A percentile compares a stretch with the other conserved stretches of the same genome.
Conservation (phyloP, 1,140 invertebrate genomes). For the Potamilus streckersoni region DNA sequence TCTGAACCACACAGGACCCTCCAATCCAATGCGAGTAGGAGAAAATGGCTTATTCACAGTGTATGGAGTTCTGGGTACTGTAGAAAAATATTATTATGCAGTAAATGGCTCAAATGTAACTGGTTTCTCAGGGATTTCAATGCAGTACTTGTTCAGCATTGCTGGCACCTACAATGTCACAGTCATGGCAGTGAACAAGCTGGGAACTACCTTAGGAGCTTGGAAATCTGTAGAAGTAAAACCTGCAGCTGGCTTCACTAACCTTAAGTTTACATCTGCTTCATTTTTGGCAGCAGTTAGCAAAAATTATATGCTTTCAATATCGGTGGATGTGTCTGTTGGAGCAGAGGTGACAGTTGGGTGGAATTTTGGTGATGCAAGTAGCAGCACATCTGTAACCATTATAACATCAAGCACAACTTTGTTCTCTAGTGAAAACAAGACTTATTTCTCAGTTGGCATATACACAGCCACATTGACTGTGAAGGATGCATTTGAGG, state of each 20-base stretch:
- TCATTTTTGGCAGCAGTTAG: constrained; percentile 13
- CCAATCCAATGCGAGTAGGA: not conserved
- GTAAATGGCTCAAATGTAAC: not conserved
- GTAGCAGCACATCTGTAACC: constrained; percentile 6
- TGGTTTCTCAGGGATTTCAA: not conserved
- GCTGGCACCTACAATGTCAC: constrained; percentile 14
- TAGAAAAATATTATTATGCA: not conserved
- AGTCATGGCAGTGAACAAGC: constrained; percentile 3
- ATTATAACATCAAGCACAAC: not conserved
- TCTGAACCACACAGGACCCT: no score
- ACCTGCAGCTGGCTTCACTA: constrained; percentile 12
- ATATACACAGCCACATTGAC: not conserved
- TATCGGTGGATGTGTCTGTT: constrained; percentile 4
- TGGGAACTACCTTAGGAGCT: not conserved
- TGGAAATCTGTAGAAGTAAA: constrained; percentile 16
- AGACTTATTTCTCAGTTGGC: constrained; percentile 6
- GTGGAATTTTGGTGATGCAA: constrained; percentile 32
- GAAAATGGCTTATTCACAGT: not conserved
- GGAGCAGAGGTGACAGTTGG: constrained; percentile 25
- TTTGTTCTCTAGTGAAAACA: not conserved
- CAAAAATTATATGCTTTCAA: constrained; percentile 1
- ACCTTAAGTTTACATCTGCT: constrained; percentile 10
- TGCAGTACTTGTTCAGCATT: not conserved
- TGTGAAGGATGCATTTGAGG: constrained; percentile 14
- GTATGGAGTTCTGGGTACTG: constrained; percentile 6